Conservation (phyloP, 2,888 invertebrate species). For the Eupeodes luniger region DNA sequence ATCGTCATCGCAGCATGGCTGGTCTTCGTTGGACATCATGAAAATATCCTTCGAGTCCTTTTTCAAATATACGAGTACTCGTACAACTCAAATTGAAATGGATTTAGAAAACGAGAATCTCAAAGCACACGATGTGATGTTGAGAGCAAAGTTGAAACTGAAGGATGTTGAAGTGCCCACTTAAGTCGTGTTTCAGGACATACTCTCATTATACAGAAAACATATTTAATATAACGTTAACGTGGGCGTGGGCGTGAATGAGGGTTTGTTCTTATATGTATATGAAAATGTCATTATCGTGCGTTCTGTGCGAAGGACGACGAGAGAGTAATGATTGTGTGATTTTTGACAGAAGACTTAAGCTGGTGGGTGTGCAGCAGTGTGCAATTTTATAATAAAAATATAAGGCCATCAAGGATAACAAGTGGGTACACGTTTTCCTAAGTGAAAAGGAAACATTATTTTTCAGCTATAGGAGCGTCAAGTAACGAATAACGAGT, state of each 20-base stretch:
- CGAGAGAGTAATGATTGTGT: constrained; percentile 45
- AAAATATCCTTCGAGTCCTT: neutral
- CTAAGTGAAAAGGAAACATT: constrained; percentile 39
- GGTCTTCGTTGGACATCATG: neutral
- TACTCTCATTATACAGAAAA: constrained; percentile 57
- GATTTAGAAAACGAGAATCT: constrained; percentile 29
- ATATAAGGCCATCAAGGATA: constrained; percentile 18
- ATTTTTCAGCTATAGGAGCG: constrained; percentile 1
- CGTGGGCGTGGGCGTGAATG: neutral
- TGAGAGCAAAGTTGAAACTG: constrained; percentile 2
- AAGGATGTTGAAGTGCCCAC: constrained; percentile 54
- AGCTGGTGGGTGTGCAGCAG: constrained; percentile 31
- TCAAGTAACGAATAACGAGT: too few relatives aligned
- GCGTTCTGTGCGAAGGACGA: neutral
- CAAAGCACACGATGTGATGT: constrained; percentile 28
- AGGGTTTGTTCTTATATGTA: constrained; percentile 18
- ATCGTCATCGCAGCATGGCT: neutral
- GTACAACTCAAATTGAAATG: constrained; percentile 2
- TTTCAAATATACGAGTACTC: neutral
- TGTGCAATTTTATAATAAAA: neutral
- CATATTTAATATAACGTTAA: constrained; percentile 22
- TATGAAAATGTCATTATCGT: constrained; percentile 38
- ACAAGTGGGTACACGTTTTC: constrained; percentile 54
- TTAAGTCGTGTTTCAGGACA: constrained; percentile 31
- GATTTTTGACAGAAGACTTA: constrained; percentile 43